These are phyloP conservation scores for Dromococcyx pavoninus DNA, from an alignment of 2,797 vertebrate genomes.

Conservation along the genomic window DNA sequence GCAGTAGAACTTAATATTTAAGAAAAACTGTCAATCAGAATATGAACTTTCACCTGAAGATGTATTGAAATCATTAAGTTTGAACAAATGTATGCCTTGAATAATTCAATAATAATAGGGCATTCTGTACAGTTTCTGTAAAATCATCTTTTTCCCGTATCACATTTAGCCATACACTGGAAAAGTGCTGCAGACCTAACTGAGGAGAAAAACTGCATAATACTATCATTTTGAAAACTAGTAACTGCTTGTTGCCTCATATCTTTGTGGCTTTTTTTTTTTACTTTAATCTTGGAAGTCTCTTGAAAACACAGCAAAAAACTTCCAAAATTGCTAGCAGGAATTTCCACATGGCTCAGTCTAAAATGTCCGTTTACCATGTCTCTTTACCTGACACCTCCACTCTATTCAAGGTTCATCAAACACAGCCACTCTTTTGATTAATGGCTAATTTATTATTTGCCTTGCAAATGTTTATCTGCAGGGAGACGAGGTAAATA, in stretches of 20 bases:
- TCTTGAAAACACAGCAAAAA: not conserved
- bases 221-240: not conserved
- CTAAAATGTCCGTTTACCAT: conserved; percentile 62
- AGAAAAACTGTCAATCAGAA: conserved; percentile 4
- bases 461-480: conserved; percentile 82
- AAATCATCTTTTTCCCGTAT: not conserved
- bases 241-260: not conserved
- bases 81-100: not conserved
- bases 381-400: conserved; percentile 67
- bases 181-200: not conserved
- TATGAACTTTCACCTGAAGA: conserved; percentile 32
- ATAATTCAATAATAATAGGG: conserved; percentile 33
- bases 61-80: conserved; percentile 2
- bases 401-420: conserved; percentile 77
- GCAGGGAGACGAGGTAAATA: conserved; percentile 73
- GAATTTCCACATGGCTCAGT: conserved; percentile 21
- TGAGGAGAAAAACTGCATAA: not conserved
- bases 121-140: not conserved
- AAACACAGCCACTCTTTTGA: conserved; percentile 69
- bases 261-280: not conserved
- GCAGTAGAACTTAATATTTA: conserved; percentile 15
- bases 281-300: conserved; percentile 23
- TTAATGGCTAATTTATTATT: conserved; percentile 83
- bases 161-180: not conserved
- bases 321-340: not conserved